A percentile compares a stretch with the other conserved stretches of the same genome.
Conservation (phyloP, 2,797 vertebrate genomes). For the Corythornis leucogaster region DNA sequence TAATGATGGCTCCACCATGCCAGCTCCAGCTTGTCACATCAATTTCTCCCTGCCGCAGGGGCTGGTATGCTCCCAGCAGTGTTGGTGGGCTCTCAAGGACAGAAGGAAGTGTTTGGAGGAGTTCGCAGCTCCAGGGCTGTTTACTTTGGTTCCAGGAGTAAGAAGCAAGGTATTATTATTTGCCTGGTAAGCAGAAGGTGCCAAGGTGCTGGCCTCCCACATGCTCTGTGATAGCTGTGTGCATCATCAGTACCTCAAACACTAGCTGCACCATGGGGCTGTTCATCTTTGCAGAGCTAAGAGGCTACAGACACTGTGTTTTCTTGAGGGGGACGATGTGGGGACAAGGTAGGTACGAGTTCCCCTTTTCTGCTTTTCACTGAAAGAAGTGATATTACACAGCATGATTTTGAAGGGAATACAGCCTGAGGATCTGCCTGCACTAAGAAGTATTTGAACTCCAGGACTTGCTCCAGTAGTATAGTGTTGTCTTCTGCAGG, state of each 20-base stretch:
- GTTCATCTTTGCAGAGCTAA: neutral
- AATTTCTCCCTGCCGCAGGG: rapidly evolving
- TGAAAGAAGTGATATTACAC: neutral
- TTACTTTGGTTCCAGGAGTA: conserved; percentile 1
- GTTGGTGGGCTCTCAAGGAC: neutral
- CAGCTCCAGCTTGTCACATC: neutral
- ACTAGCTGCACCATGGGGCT: neutral
- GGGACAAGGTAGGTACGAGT: neutral
- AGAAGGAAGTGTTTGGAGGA: neutral
- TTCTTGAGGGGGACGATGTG: neutral
- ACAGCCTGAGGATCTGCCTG: neutral
- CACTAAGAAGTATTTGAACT: neutral
- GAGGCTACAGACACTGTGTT: neutral
- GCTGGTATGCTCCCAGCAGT: neutral
- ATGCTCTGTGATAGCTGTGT: neutral
- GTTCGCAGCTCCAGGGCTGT: neutral
- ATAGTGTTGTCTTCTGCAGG: neutral
- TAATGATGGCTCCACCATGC: neutral
- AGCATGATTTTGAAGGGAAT: neutral
- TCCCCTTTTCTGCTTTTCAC: neutral
- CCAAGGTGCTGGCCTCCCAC: neutral
- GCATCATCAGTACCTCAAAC: neutral
- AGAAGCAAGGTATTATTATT: neutral
- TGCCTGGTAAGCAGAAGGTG: neutral
- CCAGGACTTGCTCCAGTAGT: neutral